Evolutionary conservation across 1,140 invertebrate genomes (phyloP).

Genomic region (Lepidurus arcticus): DNA sequence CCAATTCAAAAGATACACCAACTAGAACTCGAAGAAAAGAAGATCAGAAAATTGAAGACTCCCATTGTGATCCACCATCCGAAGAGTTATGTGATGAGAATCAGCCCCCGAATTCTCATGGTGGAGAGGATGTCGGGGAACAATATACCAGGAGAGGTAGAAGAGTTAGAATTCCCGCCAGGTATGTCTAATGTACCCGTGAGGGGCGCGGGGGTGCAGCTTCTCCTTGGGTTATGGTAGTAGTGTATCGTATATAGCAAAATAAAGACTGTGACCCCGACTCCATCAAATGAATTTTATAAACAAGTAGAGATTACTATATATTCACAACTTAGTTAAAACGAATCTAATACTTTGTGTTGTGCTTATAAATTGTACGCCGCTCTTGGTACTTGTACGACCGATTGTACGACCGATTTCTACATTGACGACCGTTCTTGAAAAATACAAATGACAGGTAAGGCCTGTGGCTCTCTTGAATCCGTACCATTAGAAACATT

Average conservation of each 20-base stretch:
- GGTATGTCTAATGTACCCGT: background rate
- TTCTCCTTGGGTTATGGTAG: too few species aligned
- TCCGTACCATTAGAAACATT: background rate
- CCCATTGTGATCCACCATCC: background rate
- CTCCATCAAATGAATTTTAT: too few species aligned
- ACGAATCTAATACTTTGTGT: too few species aligned
- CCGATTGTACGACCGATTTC: too few species aligned
- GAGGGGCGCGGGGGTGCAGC: too few species aligned
- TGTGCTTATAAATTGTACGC: too few species aligned
- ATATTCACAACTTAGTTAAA: too few species aligned
- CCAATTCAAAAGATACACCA: background rate
- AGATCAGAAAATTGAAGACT: background rate
- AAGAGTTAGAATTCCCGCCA: background rate
- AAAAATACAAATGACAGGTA: constrained; percentile 34
- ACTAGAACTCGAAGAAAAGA: background rate
- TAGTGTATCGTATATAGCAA: too few species aligned
- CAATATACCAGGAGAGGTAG: background rate
- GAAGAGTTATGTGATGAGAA: background rate
- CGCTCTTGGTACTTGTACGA: too few species aligned
- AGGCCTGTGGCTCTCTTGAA: constrained; percentile 2
- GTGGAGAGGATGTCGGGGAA: background rate
- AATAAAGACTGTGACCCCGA: too few species aligned
- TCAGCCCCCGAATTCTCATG: background rate
- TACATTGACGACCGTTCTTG: background rate
- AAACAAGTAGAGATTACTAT: too few species aligned